Evolutionary conservation across 2,797 vertebrate genomes (phyloP), one percentile per base, ranked within the genome.

Genomic region (Antennarius maculatus): DNA sequence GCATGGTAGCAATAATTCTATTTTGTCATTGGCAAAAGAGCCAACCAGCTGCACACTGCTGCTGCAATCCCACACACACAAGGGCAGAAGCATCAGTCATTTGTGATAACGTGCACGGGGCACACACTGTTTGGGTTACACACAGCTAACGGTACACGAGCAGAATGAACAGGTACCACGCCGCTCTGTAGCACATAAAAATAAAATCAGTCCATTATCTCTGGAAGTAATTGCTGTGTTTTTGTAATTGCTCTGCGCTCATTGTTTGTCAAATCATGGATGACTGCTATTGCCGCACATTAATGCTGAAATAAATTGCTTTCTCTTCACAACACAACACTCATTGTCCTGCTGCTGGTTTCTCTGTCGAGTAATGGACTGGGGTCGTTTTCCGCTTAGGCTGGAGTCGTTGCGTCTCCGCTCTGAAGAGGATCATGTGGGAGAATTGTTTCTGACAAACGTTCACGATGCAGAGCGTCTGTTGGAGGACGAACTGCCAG

Each of bases 191-290:
- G 23, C 54, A 58, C 31, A 45, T 8, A 28, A 17, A 69, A 18
- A 62, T 14, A 18, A 46, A 74, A 66, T 18, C 69, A 57, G 59
- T 9, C 65, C 67, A 64, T 87, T 81, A 76, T 78, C 74, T 65
- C 41, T 14, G 1, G 43, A 51, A 80, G 74, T 84, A 80, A 80
- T 77, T 77, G 79, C 64, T 23, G 65, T 69, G 82, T 76, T 82
- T 80, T 70, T 52, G 51, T 49, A 62, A 77, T 28, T 50, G 66
- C 61, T 1, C 31, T 1, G 63, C 17, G 14, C 62, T 82, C 75
- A 71, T 76, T 84, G 80, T 77, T 74, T 2, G 0, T 63, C 65
- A 54, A 68, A 83, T 71, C 67, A 54, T 39, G 63, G 77, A 78
- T 47, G 85, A 60, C 64, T 66, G 74, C 77, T 52, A 34, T 18